Evolutionary conservation across 2,888 invertebrate species (phyloP).

Genomic region (Pelosia muscerda): DNA sequence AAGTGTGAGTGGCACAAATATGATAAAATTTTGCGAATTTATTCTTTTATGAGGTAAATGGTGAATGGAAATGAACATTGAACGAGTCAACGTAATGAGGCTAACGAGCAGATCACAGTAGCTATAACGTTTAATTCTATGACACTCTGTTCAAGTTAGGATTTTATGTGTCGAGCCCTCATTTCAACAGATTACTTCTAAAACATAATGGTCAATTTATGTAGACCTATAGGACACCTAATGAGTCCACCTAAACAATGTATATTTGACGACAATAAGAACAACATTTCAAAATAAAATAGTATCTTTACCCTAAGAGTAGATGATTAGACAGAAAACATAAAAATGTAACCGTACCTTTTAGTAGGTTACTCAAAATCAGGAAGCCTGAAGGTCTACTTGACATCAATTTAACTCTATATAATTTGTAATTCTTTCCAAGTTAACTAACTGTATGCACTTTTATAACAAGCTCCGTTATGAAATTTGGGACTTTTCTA

Average conservation of each 20-base stretch:
- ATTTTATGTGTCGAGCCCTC: conserved; percentile 20
- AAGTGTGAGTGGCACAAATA: conserved; percentile 34
- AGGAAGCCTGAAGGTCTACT: no score
- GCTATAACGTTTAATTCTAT: conserved; percentile 46
- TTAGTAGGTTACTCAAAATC: no score
- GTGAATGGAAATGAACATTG: conserved; percentile 53
- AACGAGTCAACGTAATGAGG: conserved; percentile 56
- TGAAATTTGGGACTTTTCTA: no score
- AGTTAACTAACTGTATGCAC: no score
- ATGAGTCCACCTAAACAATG: no score
- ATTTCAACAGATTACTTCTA: conserved; percentile 23
- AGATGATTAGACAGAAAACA: no score
- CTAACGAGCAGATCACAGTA: conserved; percentile 58
- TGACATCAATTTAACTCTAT: no score
- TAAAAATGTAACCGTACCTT: no score
- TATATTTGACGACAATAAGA: neutral
- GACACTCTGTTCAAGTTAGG: conserved; percentile 29
- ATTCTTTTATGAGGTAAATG: conserved; percentile 44
- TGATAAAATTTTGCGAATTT: conserved; percentile 38
- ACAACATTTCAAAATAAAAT: neutral
- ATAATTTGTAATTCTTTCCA: no score
- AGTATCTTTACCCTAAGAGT: neutral
- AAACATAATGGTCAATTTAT: neutral
- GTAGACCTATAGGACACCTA: neutral
- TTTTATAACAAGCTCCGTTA: no score